phyloP scores from a whole-genome alignment of 2,797 vertebrate genomes.

The Pipistrellus pygmaeus region DNA sequence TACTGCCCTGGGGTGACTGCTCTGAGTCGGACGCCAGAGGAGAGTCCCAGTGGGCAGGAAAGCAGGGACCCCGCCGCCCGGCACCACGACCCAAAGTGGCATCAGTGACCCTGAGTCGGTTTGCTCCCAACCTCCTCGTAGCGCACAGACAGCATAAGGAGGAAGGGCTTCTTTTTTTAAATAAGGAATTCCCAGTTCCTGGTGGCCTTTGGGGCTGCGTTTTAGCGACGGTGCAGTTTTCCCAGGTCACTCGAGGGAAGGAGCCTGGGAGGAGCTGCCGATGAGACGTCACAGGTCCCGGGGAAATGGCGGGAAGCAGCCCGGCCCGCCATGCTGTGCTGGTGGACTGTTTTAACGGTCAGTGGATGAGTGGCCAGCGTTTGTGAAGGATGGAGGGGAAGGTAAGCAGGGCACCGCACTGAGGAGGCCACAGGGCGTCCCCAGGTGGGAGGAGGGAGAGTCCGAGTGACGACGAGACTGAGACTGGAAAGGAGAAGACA shows the following conservation, averaged over 20 bases:
- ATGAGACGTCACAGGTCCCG: neutral
- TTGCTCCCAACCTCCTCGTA: neutral
- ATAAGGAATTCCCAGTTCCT: neutral
- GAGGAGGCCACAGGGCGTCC: too few species aligned
- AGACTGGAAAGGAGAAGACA: too few species aligned
- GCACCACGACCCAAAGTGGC: neutral
- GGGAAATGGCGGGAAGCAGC: fast-evolving
- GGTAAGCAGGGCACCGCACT: too few species aligned
- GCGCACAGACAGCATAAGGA: neutral
- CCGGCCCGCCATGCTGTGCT: neutral
- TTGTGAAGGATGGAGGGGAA: too few species aligned
- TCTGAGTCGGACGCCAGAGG: neutral
- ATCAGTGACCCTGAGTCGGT: neutral
- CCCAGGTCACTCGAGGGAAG: neutral
- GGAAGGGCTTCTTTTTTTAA: neutral
- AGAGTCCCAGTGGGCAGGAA: neutral
- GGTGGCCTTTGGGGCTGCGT: neutral
- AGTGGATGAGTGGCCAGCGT: neutral
- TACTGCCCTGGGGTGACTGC: neutral
- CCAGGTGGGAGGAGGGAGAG: too few species aligned
- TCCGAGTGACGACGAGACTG: too few species aligned
- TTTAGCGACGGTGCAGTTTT: neutral
- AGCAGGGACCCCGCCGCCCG: neutral
- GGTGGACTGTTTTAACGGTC: neutral
- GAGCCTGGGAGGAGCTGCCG: neutral